A percentile compares a stretch with the other conserved stretches of the same genome.
These are phyloP conservation scores for Metridium senile DNA, from an alignment of 92 coral and sea anemone species.

Conservation along the genomic window DNA sequence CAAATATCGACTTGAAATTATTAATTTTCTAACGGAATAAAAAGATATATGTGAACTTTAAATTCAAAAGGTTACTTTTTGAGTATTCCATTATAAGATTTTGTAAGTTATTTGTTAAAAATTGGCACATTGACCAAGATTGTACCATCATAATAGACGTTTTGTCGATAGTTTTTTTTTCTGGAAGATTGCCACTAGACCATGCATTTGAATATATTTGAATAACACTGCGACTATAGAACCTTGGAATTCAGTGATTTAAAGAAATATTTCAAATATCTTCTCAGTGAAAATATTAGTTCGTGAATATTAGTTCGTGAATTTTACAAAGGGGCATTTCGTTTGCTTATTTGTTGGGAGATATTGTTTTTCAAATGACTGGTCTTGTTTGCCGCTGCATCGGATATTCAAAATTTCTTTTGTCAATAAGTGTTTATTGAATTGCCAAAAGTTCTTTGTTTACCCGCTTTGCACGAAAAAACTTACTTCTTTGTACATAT, in stretches of 20 bases:
- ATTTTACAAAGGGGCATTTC: not conserved
- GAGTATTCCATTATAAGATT: too few relatives aligned
- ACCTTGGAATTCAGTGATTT: not conserved
- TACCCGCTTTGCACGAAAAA: not conserved
- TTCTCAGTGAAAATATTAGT: not conserved
- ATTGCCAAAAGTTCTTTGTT: slow-evolving; percentile 4
- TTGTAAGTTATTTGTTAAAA: too few relatives aligned
- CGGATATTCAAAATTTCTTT: slow-evolving; percentile 4
- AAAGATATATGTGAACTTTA: too few relatives aligned
- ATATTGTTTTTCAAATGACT: not conserved
- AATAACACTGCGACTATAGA: not conserved
- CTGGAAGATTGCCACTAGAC: not conserved
- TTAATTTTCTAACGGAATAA: too few relatives aligned
- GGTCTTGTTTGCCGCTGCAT: slow-evolving; percentile 13
- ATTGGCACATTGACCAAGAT: too few relatives aligned
- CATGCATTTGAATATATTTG: not conserved
- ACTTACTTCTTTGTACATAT: not conserved
- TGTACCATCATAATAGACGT: too few relatives aligned
- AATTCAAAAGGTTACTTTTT: not conserved
- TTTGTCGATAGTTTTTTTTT: too few relatives aligned
- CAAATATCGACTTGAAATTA: not conserved
- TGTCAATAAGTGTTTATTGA: slow-evolving; percentile 9
- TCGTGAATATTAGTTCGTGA: not conserved
- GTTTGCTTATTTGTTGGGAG: not conserved
- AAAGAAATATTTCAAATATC: not conserved